Base-by-base conservation (phyloP, 2,797 vertebrate genomes). In the Danio kyathit region DNA sequence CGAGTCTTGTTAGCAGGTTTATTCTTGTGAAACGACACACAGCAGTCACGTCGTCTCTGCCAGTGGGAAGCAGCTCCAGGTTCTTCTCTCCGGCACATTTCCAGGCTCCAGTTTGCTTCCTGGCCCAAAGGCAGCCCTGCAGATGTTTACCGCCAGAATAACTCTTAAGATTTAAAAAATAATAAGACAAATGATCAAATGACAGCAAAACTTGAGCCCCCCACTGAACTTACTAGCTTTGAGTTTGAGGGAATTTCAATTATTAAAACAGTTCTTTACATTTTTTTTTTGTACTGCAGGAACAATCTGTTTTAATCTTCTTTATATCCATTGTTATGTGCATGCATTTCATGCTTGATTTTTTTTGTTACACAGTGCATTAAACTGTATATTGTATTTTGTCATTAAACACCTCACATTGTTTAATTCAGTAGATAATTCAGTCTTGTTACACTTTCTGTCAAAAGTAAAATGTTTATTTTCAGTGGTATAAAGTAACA, bases 21-120 rank as follows among this genome's bases (percentile, higher is more conserved):
- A 82, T 83, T 81, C 73, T 75, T 74, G 63, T 49, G 71, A 76
- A 74, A 67, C 66, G 51, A 75, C 64, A 61, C 57, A 81, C 69
- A 82, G 71, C 80, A 82, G 80, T 86, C 87, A 74, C 16, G 52
- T 79, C 67, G 48, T 82, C 79, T 66, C 46, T 41, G 51, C 13
- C 48, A 80, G 78, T 72, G 74, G 66, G 29, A 48, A 44, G 65
- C 49, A 59, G 21, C n/a, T 21, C 78, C 19, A 38, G 60, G 40
- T 60, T 67, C 17, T 13, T 63, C 40, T 54, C 17, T 41, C 46
- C 41, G 5, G n/a, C 59, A 38, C 38, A 52, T 44, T 65, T 64
- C 21, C 41, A 44, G 51, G 38, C 44, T 43, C 57, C 59, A 0
- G 2, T 63, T 64, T 52, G 59, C 52, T 17, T 57, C 59, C 54